phyloP scores from a whole-genome alignment of 2,113 vertebrate genomes.

The Lucifuga dentata region DNA sequence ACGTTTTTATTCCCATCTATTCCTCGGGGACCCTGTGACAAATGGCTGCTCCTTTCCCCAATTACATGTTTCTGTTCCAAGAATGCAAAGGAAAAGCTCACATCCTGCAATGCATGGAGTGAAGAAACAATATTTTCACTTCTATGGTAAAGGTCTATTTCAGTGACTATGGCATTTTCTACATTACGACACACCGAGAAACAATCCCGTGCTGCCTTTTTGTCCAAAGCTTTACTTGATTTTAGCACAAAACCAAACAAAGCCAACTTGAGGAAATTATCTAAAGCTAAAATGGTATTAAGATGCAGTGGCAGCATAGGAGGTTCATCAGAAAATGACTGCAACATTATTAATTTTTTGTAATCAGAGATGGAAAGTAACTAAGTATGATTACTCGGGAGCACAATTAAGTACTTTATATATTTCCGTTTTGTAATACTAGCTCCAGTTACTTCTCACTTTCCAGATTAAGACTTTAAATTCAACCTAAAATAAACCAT shows the following conservation, averaged over 20 bases:
- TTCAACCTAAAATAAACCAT: no score
- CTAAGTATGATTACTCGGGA: no score
- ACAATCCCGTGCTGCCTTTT: not conserved
- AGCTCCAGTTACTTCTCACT: no score
- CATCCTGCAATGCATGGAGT: not conserved
- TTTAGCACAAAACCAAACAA: not conserved
- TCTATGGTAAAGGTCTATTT: not conserved
- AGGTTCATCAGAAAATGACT: constrained; percentile 17
- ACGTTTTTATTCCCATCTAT: no score
- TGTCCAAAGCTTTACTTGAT: not conserved
- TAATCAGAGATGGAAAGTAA: not conserved
- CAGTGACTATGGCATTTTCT: not conserved
- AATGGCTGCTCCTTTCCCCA: constrained; percentile 10
- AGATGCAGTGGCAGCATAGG: not conserved
- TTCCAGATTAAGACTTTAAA: no score
- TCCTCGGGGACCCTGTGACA: constrained; percentile 2
- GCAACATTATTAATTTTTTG: not conserved
- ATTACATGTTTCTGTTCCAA: constrained; percentile 14
- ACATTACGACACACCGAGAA: not conserved
- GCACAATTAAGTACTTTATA: no score
- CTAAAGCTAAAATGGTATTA: no score
- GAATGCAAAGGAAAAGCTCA: not conserved
- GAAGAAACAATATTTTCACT: not conserved
- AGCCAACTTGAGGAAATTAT: not conserved
- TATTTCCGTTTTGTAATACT: no score